Conservation (phyloP, 1,140 invertebrate species). For the Microplitis demolitor region DNA sequence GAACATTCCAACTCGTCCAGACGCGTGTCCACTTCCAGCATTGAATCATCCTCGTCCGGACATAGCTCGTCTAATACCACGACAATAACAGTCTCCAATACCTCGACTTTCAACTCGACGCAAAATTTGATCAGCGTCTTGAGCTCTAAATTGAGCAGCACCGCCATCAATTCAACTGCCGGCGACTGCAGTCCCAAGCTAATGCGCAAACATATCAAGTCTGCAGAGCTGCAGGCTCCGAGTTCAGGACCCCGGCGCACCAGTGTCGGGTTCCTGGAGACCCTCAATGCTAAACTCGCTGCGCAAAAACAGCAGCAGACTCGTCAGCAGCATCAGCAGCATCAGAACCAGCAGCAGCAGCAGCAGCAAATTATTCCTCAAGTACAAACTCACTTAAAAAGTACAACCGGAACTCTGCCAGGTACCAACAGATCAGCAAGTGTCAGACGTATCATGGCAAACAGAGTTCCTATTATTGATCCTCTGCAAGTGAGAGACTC, state of each 20-base stretch:
- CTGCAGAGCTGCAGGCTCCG: constrained; percentile 38
- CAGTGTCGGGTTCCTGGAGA: constrained; percentile 71
- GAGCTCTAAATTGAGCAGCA: constrained; percentile 71
- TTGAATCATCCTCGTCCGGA: constrained; percentile 46
- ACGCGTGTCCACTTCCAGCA: constrained; percentile 62
- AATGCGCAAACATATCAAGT: constrained; percentile 41
- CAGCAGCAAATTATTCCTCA: constrained; percentile 35
- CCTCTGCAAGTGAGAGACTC: constrained; percentile 66
- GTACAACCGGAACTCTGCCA: constrained; percentile 41
- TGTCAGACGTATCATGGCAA: constrained; percentile 70
- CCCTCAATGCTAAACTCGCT: constrained; percentile 75
- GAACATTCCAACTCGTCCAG: constrained; percentile 40
- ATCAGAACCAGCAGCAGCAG: constrained; percentile 44
- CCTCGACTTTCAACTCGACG: background rate
- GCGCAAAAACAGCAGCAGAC: constrained; percentile 63
- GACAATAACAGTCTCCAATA: too few relatives aligned
- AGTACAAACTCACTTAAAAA: constrained; percentile 51
- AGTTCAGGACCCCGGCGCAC: constrained; percentile 48
- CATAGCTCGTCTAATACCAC: constrained; percentile 60
- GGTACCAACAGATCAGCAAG: constrained; percentile 71
- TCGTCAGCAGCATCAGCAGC: constrained; percentile 6
- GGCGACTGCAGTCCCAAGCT: constrained; percentile 51
- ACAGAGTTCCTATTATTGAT: constrained; percentile 60
- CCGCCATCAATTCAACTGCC: constrained; percentile 48
- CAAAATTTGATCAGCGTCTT: constrained; percentile 74